These are phyloP conservation scores for Phrynocephalus vlangalii DNA, from an alignment of 2,797 vertebrate species.

Conservation along the genomic window DNA sequence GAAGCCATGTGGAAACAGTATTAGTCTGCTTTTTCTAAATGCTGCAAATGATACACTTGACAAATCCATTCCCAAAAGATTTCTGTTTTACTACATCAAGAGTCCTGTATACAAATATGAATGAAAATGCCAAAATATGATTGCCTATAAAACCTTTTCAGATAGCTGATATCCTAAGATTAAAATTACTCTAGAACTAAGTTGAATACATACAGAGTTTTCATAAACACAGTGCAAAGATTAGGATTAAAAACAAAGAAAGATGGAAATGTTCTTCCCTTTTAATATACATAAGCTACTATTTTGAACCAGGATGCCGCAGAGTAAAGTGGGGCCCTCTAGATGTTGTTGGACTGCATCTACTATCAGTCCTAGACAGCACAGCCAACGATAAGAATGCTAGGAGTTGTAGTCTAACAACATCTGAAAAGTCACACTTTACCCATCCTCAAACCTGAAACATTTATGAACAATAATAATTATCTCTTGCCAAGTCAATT, in stretches of 20 bases:
- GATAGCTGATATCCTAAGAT: background rate
- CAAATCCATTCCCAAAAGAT: slow-evolving; percentile 50
- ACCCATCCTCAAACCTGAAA: background rate
- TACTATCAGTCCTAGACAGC: background rate
- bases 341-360: background rate
- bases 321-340: background rate
- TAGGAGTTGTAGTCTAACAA: background rate
- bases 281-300: slow-evolving; percentile 4
- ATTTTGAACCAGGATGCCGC: slow-evolving; percentile 11
- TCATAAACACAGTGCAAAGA: background rate
- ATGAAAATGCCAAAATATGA: slow-evolving; percentile 16
- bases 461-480: slow-evolving; percentile 12
- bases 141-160: background rate
- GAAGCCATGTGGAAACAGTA: slow-evolving; percentile 13
- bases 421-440: background rate
- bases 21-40: slow-evolving; percentile 53
- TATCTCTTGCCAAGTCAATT: too few species aligned
- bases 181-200: background rate
- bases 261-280: background rate
- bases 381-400: background rate
- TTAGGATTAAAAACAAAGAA: background rate
- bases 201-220: slow-evolving; percentile 3
- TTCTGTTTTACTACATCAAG: slow-evolving; percentile 4
- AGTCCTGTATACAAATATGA: background rate
- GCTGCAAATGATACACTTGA: slow-evolving; percentile 43